Conservation (phyloP, 2,888 invertebrate genomes). For the Priapulus caudatus region DNA sequence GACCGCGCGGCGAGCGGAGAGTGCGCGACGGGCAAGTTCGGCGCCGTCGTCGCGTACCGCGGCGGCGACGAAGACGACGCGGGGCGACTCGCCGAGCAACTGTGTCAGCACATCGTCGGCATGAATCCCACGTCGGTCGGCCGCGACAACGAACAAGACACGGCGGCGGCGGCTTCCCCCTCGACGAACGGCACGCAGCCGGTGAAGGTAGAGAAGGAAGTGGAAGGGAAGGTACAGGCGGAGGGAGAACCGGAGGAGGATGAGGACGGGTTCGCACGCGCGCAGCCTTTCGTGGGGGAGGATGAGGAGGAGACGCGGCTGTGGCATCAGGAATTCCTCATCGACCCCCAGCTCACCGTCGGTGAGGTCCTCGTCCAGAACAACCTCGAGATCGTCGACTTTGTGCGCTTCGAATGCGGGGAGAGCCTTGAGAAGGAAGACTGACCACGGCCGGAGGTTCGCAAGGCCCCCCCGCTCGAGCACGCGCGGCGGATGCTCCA, state of each 20-base stretch:
- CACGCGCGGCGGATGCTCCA: too few relatives aligned
- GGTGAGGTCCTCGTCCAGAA: conserved; percentile 53
- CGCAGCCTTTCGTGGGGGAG: not conserved
- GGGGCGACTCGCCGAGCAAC: conserved; percentile 56
- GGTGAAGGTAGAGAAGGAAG: not conserved
- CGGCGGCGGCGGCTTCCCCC: not conserved
- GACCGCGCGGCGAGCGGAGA: too few relatives aligned
- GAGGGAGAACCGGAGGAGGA: conserved; percentile 9
- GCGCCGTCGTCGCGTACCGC: conserved; percentile 62
- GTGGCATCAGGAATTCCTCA: conserved; percentile 71
- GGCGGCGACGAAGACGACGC: conserved; percentile 41
- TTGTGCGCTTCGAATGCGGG: conserved; percentile 75
- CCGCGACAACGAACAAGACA: conserved; percentile 30
- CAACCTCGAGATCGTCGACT: conserved; percentile 54
- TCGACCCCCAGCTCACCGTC: conserved; percentile 62
- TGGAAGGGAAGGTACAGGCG: conserved; percentile 4
- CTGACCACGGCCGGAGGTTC: too few relatives aligned
- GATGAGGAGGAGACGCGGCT: conserved; percentile 52
- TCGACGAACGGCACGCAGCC: not conserved
- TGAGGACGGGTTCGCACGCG: too few relatives aligned
- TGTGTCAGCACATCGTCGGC: conserved; percentile 86
- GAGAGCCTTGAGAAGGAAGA: conserved; percentile 36
- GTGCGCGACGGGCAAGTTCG: conserved; percentile 88
- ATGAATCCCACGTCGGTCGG: conserved; percentile 39
- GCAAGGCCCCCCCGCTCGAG: too few relatives aligned